A percentile compares a stretch with the other conserved stretches of the same genome.
These are phyloP conservation scores for Cricetomys ansorgei DNA, from an alignment of 2,113 vertebrate species.

Conservation along the genomic window DNA sequence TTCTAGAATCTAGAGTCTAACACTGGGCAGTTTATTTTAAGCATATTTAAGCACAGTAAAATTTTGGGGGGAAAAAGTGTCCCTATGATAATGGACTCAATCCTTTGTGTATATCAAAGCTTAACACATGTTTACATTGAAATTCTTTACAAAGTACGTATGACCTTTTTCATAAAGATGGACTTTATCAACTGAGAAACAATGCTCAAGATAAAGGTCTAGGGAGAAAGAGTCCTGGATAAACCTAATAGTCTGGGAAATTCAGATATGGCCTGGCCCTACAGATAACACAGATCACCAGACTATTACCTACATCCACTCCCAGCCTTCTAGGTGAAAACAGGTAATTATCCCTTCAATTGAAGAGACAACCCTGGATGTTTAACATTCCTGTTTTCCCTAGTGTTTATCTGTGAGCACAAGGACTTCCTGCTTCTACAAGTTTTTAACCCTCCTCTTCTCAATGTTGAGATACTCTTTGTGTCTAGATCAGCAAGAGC, in stretches of 20 bases:
- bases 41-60: not conserved
- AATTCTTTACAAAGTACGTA: not conserved
- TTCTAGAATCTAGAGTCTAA: too few species aligned
- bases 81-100: not conserved
- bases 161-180: not conserved
- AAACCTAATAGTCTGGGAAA: not conserved
- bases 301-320: too few species aligned
- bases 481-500: not conserved
- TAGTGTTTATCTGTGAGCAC: not conserved
- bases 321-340: not conserved
- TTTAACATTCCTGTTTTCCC: not conserved
- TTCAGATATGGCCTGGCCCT: not conserved
- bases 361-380: not conserved
- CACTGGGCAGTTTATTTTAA: not conserved
- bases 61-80: not conserved
- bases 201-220: not conserved
- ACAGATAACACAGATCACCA: not conserved
- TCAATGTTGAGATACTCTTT: not conserved
- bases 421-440: not conserved
- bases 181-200: not conserved
- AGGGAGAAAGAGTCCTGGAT: not conserved
- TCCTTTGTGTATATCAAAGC: not conserved
- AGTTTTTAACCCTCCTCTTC: not conserved
- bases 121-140: not conserved
- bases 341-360: not conserved